Conservation (phyloP, 2,888 invertebrate genomes). For the Philereme transversata region DNA sequence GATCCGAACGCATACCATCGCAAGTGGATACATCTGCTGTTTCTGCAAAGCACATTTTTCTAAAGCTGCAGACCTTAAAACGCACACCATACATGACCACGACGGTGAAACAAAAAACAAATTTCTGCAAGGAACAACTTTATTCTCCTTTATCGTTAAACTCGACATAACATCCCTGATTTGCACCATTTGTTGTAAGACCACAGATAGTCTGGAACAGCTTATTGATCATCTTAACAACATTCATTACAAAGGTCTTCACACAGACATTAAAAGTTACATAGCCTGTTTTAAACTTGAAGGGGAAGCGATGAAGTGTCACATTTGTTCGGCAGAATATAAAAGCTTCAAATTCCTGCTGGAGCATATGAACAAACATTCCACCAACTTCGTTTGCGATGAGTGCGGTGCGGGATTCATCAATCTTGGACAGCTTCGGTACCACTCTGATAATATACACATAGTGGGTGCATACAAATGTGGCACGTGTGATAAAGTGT, state of each 20-base stretch:
- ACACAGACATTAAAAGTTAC: slow-evolving; percentile 50
- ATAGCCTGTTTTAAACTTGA: slow-evolving; percentile 66
- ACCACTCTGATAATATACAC: slow-evolving; percentile 53
- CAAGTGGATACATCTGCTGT: slow-evolving; percentile 43
- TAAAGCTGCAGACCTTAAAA: slow-evolving; percentile 42
- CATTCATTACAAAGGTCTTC: slow-evolving; percentile 44
- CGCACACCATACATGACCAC: slow-evolving; percentile 34
- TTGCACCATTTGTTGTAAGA: slow-evolving; percentile 49
- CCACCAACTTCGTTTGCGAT: slow-evolving; percentile 57
- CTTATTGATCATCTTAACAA: slow-evolving; percentile 33
- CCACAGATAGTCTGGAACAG: slow-evolving; percentile 39
- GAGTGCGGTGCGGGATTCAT: slow-evolving; percentile 48
- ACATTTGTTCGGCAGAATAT: slow-evolving; percentile 52
- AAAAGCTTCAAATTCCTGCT: slow-evolving; percentile 59
- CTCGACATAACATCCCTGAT: slow-evolving; percentile 51
- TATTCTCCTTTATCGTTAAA: slow-evolving; percentile 49
- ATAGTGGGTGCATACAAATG: slow-evolving; percentile 47
- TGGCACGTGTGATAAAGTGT: slow-evolving; percentile 26
- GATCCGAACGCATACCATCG: slow-evolving; percentile 39
- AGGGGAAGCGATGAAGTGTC: slow-evolving; percentile 53
- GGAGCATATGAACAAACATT: slow-evolving; percentile 68
- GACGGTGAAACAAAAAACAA: slow-evolving; percentile 23
- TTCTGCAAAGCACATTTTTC: slow-evolving; percentile 40
- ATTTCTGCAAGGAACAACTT: slow-evolving; percentile 17
- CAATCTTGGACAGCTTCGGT: slow-evolving; percentile 41